Base-by-base conservation (phyloP, 2,888 invertebrate genomes). In the Dicyrtoma fusca region DNA sequence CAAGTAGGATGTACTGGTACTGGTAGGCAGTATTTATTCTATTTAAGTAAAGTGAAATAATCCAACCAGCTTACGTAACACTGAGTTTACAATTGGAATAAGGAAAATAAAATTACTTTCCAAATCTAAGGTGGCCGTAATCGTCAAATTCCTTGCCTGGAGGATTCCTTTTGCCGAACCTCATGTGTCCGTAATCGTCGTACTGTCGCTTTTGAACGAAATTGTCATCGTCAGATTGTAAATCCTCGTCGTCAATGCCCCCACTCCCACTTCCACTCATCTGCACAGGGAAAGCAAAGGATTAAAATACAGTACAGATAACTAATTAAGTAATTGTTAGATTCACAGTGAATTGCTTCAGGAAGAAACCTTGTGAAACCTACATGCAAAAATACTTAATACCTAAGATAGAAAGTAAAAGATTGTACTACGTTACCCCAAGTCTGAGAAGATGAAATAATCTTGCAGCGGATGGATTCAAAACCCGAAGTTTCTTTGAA, bases 161-260 rank as follows among this genome's bases (percentile, higher is more conserved):
- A 17, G 66, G 71, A 57, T 75, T 76, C 34, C 77, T 49, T 69
- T 79, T 79, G 1, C 77, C 79, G 21, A 79, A 79, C 44, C 79
- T 25, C 79, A 77, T 79, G 69, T 79, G 79, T 1, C 79, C 79
- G 75, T 79, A 79, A 70, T 79, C 79, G 42, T 78, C 77, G 34
- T 79, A 77, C 70, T 76, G 74, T 21, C 68, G 55, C 23, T 68
- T 68, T 53, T 68, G 68, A 13, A 68, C 13, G 17, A 68, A 68
- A 45, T 68, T 68, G 44, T 68, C 68, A 11, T 68, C 68, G 34
- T 68, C 68, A 14, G 68, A 68, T 17, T 68, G 55, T n/a, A 68
- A 21, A 21, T 68, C 68, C 21, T 68, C 68, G 23, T 68, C 68
- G 14, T 68, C 68, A 5, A 57, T 42, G 19, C 23, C 61, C n/a